Percentiles rank a stretch among this genome's conserved stretches.
These are phyloP conservation scores for Caenorhabditis sp. DNA, from an alignment of 2,888 invertebrate genomes.

Conservation along the genomic window DNA sequence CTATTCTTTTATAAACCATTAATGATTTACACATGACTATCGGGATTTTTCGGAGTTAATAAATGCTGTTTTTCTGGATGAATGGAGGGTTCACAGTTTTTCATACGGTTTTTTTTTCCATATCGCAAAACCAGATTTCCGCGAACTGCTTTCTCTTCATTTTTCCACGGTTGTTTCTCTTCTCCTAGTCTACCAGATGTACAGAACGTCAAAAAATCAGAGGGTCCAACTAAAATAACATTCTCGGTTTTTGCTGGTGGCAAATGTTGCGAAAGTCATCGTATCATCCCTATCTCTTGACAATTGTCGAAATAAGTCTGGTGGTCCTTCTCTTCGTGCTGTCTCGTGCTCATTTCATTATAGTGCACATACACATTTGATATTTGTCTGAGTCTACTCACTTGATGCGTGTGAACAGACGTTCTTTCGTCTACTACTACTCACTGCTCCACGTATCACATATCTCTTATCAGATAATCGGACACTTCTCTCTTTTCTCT, in stretches of 20 bases:
- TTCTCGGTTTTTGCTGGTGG: neutral
- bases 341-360: conserved; percentile 33
- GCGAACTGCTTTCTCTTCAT: conserved; percentile 3
- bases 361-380: conserved; percentile 39
- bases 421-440: conserved; percentile 55
- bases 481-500: conserved; percentile 30
- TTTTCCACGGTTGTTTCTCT: neutral
- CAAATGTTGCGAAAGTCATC: conserved; percentile 11
- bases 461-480: conserved; percentile 57
- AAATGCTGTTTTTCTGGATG: neutral
- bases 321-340: conserved; percentile 34
- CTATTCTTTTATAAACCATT: conserved; percentile 20
- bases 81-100: neutral
- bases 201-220: neutral
- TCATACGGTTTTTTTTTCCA: neutral
- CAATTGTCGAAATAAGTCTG: conserved; percentile 44
- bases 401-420: conserved; percentile 58
- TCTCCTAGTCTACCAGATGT: neutral
- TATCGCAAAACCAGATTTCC: neutral
- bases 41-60: neutral
- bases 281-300: conserved; percentile 21
- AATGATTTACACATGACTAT: neutral
- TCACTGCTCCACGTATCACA: conserved; percentile 33
- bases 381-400: conserved; percentile 51
- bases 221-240: conserved; percentile 6